Evolutionary conservation across 2,888 invertebrate genomes (phyloP), one percentile per base, ranked within the genome.

Genomic region (Coenonympha glycerion): DNA sequence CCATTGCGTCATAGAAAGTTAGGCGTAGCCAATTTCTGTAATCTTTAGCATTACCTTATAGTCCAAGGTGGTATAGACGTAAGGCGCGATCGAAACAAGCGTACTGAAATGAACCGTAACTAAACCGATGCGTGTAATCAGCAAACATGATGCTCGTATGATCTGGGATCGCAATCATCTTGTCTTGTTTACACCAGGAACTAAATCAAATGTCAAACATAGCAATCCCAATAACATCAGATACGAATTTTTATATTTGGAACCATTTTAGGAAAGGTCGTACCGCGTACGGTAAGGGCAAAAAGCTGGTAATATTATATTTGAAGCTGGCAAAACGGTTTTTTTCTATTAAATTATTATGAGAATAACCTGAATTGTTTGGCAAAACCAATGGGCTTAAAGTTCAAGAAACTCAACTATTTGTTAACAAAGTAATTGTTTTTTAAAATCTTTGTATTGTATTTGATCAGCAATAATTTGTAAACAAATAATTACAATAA

Each of bases 91-190:
- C 63, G 71, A 68, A 79, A 72, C 74, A 73, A 73, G 71, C 70
- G 64, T 65, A 66, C 68, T 67, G 67, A 79, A 49, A 79, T 73
- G 73, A 77, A 68, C 71, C 76, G 65, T 70, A 68, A 65, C 73
- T 49, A 57, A 63, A 57, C 57, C 59, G 65, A 67, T 62, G 71
- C 66, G 71, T 73, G 71, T 74, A 79, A 80, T 79, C 68, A 60
- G 41, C 68, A 68, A 73, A 69, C 69, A 60, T 60, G 53, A 53
- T 49, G 47, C 45, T 39, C 37, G 39, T 22, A 65, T 61, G 61
- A 63, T 65, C 62, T 66, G 60, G 65, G 26, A 52, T 56, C 42
- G 44, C 52, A 41, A 47, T 54, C 49, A 37, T 16, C 39, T 26
- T 36, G 45, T 16, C 39, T 40, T 36, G 45, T 36, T 47, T 15